A percentile compares a stretch with the other conserved stretches of the same genome.
Evolutionary conservation across 2,888 invertebrate species (phyloP).

Genomic region (Vannuccia rotundouncinata): DNA sequence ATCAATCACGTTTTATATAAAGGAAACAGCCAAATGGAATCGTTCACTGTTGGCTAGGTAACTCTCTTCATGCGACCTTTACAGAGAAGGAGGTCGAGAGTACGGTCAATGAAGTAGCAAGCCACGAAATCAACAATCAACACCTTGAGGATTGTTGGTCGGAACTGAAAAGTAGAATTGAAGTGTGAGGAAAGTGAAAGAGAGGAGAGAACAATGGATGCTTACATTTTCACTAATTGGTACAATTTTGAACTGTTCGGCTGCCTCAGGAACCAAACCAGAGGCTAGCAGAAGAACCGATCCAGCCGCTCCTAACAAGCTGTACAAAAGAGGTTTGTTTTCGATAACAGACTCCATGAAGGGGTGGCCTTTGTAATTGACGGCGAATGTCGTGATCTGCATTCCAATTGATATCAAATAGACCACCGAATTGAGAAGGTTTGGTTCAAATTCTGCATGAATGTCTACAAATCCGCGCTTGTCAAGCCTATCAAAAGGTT

Average conservation of each 20-base stretch:
- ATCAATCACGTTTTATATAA: too few species aligned
- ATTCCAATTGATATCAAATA: slow-evolving; percentile 94
- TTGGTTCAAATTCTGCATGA: slow-evolving; percentile 79
- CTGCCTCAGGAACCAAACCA: slow-evolving; percentile 75
- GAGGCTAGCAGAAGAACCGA: slow-evolving; percentile 63
- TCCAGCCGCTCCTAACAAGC: slow-evolving; percentile 74
- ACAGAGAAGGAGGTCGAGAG: slow-evolving; percentile 49
- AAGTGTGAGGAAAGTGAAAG: too few species aligned
- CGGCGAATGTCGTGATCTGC: slow-evolving; percentile 88
- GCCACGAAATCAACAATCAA: slow-evolving; percentile 76
- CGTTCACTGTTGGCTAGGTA: too few species aligned
- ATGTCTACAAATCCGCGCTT: slow-evolving; percentile 58
- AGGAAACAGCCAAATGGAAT: too few species aligned
- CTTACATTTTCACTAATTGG: slow-evolving; percentile 54
- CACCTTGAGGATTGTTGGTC: slow-evolving; percentile 72
- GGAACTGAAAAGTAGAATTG: slow-evolving; percentile 78
- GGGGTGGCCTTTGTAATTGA: slow-evolving; percentile 97
- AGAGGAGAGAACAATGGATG: too few species aligned
- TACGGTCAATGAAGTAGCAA: slow-evolving; percentile 76
- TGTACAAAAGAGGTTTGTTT: slow-evolving; percentile 84
- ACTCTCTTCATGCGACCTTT: slow-evolving; percentile 24
- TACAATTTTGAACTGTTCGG: slow-evolving; percentile 85
- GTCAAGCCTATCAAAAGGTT: slow-evolving; percentile 42
- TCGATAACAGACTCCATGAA: slow-evolving; percentile 93
- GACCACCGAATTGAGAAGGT: slow-evolving; percentile 90